These are phyloP conservation scores for Cottus gobio DNA, from an alignment of 2,113 vertebrate species.

Conservation along the genomic window DNA sequence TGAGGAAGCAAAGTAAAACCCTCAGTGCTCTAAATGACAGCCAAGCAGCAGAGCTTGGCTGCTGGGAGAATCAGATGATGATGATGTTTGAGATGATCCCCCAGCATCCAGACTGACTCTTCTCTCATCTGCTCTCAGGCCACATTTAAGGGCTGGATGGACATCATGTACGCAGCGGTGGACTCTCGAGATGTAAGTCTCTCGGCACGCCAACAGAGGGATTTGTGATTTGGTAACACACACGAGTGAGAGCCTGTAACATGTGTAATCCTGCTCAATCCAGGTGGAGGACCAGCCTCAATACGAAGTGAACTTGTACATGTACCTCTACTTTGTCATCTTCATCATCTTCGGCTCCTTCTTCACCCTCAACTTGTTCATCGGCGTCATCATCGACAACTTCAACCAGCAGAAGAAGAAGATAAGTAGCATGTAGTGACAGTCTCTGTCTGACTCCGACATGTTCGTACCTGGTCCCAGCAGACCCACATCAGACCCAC, in stretches of 20 bases:
- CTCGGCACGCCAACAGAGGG: too few species aligned
- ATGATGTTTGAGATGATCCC: background rate
- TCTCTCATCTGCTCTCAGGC: slow-evolving; percentile 69
- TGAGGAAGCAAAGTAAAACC: background rate
- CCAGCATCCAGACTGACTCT: background rate
- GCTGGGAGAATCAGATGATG: too few species aligned
- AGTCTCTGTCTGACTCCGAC: too few species aligned
- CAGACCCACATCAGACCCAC: too few species aligned
- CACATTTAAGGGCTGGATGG: slow-evolving; percentile 87
- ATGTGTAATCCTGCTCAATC: background rate
- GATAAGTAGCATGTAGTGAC: slow-evolving; percentile 89
- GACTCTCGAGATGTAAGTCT: slow-evolving; percentile 81
- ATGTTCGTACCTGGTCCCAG: too few species aligned
- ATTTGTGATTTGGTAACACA: background rate
- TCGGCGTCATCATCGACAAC: slow-evolving; percentile 99
- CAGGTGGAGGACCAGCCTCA: slow-evolving; percentile 87
- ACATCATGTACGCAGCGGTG: slow-evolving; percentile 86
- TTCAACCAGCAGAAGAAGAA: slow-evolving; percentile 99
- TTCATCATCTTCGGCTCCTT: slow-evolving; percentile 99
- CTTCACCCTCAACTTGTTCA: slow-evolving; percentile 98
- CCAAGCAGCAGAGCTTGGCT: too few species aligned
- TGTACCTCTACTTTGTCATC: slow-evolving; percentile 98
- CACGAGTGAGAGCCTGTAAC: background rate
- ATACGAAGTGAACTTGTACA: slow-evolving; percentile 92
- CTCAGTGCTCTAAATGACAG: background rate